Base-by-base conservation (phyloP, 2,797 vertebrate species). In the Danio choprae region DNA sequence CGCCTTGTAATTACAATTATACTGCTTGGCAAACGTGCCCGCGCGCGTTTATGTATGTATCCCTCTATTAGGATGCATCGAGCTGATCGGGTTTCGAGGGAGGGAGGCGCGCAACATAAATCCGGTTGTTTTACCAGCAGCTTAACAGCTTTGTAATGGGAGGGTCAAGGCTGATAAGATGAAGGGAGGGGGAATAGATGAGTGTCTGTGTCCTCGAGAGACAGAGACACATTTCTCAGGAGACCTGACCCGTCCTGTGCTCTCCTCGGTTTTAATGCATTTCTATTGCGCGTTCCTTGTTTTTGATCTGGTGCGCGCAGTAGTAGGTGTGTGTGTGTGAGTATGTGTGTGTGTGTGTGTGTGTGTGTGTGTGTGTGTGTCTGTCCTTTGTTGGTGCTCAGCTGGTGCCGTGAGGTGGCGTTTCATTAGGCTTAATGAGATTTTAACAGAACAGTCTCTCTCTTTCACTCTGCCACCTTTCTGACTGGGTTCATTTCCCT, bases 351-450 rank as follows among this genome's bases (percentile, higher is more conserved):
- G 69, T 88, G 85, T 87, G 84, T 87, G 1, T 70, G 58, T 41
- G 48, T 72, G 10, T 62, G 86, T 82, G 80, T 60, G 88, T 53
- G 9, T 64, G 86, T 80, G 80, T 56, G 89, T 85, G 89, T 91
- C 91, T 90, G 80, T 87, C 65, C 64, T 81, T 82, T 41, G 36
- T 83, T 87, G 90, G 90, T 88, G 91, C 91, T 92, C 93, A 94
- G 93, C 93, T 94, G 92, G 91, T 88, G 80, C 83, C 71, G 83
- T 22, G 79, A 88, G 89, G 79, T 86, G 87, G 88, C 88, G 87
- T 93, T 94, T 93, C 89, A 92, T 94, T 93, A 90, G 88, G 77
- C 88, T 90, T 93, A 93, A 94, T 93, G 90, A 94, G 92, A 91
- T 94, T 94, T 92, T 91, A 90, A 91, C 90, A 91, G 90, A 90